Base-by-base conservation (phyloP, 64 coral and sea anemone genomes). In the Porites lutea region DNA sequence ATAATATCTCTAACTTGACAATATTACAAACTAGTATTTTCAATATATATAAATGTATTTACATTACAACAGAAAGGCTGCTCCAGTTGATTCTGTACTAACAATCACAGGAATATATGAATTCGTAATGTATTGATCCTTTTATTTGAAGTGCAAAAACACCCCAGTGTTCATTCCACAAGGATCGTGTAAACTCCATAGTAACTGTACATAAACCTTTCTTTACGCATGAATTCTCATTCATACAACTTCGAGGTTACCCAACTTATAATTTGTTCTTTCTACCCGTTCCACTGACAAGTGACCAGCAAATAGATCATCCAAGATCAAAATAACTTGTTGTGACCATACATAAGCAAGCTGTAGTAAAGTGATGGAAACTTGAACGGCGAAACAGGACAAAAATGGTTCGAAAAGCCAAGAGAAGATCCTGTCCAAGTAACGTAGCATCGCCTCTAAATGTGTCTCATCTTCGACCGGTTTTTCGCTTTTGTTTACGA, bases 341-440 rank as follows among this genome's bases (percentile, higher is more conserved):
- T 84, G 81, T 3, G 63, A 51, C 81, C 81, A 84, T 13, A 63
- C 67, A 67, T 84, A 84, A 13, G 63, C 16, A 48, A 68, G 18
- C 61, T 68, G 81, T 8, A 84, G 16, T 11, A 84, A 44, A 19
- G 81, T 68, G 19, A 84, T 67, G 3, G 81, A 84, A 84, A 84
- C 81, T 69, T 84, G 81, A 52, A 84, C 81, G 15, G 81, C 81
- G 81, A 84, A 84, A 84, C 81, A 84, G 1, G 81, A 84, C 7
- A 84, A 47, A 21, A 84, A 68, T 18, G 81, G 69, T 20, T 84
- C 47, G 62, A 84, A 84, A 84, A 84, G 14, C 63, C 62, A 48
- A 20, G 46, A 61, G 6, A 61, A 84, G 46, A 12, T 66, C 11
- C 18, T 15, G 12, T 22, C 81, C 46, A 84, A 68, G 69, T 13